A percentile compares a stretch with the other conserved stretches of the same genome.
phyloP scores from a whole-genome alignment of 1,140 invertebrate genomes.

The Camponotus pennsylvanicus region DNA sequence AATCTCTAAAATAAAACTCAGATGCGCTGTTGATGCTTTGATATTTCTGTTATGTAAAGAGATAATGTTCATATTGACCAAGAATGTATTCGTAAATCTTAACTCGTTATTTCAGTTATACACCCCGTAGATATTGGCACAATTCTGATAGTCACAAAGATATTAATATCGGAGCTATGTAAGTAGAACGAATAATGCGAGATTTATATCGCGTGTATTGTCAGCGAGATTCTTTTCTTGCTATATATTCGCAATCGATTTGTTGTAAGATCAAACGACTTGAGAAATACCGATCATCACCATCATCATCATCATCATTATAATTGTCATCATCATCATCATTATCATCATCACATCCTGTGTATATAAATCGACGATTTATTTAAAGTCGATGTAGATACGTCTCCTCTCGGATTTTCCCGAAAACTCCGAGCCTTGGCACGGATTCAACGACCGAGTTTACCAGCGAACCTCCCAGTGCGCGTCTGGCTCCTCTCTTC shows the following conservation, averaged over 20 bases:
- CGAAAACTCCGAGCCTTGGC: constrained; percentile 63
- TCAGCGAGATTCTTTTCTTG: background rate
- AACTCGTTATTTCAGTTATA: background rate
- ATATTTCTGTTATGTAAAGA: no score
- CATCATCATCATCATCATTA: no score
- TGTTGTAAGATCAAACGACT: background rate
- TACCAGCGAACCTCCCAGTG: constrained; percentile 22
- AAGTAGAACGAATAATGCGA: background rate
- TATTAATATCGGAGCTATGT: background rate
- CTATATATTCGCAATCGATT: background rate
- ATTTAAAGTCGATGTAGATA: constrained; percentile 22
- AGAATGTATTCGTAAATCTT: constrained; percentile 5
- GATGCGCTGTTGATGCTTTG: no score
- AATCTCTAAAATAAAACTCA: no score
- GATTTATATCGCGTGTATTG: background rate
- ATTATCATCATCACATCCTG: no score
- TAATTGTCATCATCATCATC: no score
- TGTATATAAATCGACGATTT: constrained; percentile 11
- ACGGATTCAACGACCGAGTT: constrained; percentile 71
- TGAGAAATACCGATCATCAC: background rate
- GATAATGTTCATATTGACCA: background rate
- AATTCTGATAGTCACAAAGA: background rate
- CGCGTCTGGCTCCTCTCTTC: constrained; percentile 39
- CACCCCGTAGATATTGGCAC: background rate
- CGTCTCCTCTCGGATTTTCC: background rate